Conservation (phyloP, 2,113 vertebrate genomes). For the Sturnira hondurensis region DNA sequence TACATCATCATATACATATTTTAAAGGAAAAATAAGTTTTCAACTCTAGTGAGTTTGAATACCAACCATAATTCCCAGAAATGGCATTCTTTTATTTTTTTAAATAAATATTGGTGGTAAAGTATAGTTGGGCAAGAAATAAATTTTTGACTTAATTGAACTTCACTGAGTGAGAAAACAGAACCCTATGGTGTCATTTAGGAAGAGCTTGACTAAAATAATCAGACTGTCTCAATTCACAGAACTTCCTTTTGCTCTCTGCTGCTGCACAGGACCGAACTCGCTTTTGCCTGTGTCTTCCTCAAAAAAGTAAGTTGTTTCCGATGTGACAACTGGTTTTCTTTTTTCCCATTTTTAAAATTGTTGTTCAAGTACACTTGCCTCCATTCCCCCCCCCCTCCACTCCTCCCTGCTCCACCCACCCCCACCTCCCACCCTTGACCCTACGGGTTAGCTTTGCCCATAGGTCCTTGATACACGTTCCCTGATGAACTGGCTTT, state of each 20-base stretch:
- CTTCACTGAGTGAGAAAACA: constrained; percentile 49
- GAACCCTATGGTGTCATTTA: background rate
- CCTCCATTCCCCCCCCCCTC: no score
- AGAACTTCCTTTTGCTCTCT: background rate
- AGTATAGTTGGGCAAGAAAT: constrained; percentile 24
- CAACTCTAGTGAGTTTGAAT: background rate
- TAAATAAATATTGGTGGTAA: background rate
- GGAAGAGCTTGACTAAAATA: constrained; percentile 1
- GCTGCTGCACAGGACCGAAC: background rate
- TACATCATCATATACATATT: background rate
- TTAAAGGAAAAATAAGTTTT: constrained; percentile 42
- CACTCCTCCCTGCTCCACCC: no score
- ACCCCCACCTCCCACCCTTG: no score
- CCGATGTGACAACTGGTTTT: background rate
- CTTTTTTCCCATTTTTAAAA: no score
- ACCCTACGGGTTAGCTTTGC: no score
- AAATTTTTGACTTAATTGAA: constrained; percentile 15
- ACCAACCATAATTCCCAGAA: background rate
- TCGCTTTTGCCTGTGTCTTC: constrained; percentile 8
- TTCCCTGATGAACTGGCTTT: background rate
- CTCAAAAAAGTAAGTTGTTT: background rate
- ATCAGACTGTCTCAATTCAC: background rate
- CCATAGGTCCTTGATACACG: no score
- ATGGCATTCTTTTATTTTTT: background rate
- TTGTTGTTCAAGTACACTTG: no score